Percentiles rank a stretch among this genome's conserved stretches.
phyloP scores from a whole-genome alignment of 2,888 invertebrate species.

The Didymodactylos carnosus region DNA sequence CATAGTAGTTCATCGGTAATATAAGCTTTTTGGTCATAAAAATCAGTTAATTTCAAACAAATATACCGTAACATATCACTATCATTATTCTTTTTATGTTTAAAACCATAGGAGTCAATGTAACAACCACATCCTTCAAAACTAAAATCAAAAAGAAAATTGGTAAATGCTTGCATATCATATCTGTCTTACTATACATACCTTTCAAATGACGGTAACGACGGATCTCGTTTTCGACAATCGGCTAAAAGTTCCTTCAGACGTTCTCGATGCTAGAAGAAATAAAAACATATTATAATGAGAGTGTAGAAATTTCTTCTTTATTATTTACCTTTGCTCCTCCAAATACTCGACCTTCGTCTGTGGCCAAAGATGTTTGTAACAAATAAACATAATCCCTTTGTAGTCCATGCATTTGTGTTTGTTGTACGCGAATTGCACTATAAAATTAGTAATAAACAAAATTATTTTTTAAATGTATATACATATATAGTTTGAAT shows the following conservation, averaged over 20 bases:
- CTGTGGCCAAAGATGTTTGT: conserved; percentile 37
- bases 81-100: conserved; percentile 34
- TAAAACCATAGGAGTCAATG: conserved; percentile 39
- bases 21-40: conserved; percentile 31
- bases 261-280: conserved; percentile 34
- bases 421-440: conserved; percentile 25
- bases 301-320: not conserved
- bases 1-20: conserved; percentile 29
- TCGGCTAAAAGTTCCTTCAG: conserved; percentile 34
- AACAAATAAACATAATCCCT: conserved; percentile 36
- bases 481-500: no score
- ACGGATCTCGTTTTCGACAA: conserved; percentile 36
- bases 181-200: conserved; percentile 16
- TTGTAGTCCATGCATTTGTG: conserved; percentile 35
- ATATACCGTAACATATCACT: conserved; percentile 38
- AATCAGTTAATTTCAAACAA: conserved; percentile 36
- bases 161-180: not conserved
- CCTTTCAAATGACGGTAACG: conserved; percentile 38
- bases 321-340: not conserved
- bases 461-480: not conserved
- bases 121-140: conserved; percentile 30
- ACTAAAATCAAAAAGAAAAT: conserved; percentile 19
- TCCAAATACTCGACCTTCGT: not conserved
- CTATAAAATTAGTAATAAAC: conserved; percentile 20
- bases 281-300: not conserved